These are phyloP conservation scores for Ophthalmolycus amberensis DNA, from an alignment of 2,113 vertebrate species.

Conservation along the genomic window DNA sequence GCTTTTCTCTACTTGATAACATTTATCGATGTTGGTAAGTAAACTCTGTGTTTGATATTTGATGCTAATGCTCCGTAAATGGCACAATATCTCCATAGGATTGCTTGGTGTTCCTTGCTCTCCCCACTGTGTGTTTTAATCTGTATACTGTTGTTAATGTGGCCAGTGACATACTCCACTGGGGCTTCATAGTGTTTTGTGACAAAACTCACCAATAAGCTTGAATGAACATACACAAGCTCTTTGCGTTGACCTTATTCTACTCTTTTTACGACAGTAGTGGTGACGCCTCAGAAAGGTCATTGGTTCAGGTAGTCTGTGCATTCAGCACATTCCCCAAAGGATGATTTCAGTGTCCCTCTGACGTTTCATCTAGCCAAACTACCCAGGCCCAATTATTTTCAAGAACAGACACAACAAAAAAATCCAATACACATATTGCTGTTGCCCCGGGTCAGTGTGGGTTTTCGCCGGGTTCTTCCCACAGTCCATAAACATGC, in stretches of 20 bases:
- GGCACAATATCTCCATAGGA: background rate
- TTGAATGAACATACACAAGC: background rate
- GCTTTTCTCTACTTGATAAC: background rate
- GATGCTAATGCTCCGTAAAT: background rate
- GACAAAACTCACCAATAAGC: background rate
- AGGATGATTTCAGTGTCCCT: background rate
- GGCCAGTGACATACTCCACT: too few species aligned
- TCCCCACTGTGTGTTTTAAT: background rate
- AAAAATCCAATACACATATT: too few species aligned
- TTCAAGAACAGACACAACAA: too few species aligned
- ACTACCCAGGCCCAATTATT: background rate
- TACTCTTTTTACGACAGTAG: background rate
- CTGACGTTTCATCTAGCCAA: background rate
- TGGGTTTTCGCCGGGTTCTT: too few species aligned
- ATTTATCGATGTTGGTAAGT: background rate
- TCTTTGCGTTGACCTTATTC: background rate
- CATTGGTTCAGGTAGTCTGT: background rate
- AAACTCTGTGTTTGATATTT: background rate
- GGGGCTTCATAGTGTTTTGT: background rate
- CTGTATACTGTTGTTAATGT: background rate
- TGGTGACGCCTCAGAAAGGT: background rate
- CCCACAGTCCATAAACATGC: too few species aligned
- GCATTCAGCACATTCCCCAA: background rate
- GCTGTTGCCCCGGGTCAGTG: too few species aligned
- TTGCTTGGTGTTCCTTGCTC: background rate